These are phyloP conservation scores for Drosophila pectinifera DNA, from an alignment of 1,140 invertebrate species.

Conservation along the genomic window DNA sequence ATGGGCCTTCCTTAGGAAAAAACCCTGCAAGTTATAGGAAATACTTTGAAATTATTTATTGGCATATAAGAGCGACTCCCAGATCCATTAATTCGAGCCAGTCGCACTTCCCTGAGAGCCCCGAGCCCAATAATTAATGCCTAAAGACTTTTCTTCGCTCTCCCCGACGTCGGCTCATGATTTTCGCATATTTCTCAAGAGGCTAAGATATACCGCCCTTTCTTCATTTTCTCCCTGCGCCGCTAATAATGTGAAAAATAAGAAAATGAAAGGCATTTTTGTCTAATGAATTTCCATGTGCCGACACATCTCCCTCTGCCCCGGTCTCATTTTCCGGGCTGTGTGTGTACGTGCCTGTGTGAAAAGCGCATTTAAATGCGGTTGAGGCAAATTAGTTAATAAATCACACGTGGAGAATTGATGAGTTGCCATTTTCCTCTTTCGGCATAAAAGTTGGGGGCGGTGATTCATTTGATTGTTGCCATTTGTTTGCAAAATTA, in stretches of 20 bases:
- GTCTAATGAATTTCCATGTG: conserved; percentile 77
- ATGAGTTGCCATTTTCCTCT: conserved; percentile 71
- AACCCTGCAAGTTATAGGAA: conserved; percentile 14
- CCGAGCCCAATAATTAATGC: conserved; percentile 67
- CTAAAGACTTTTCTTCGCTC: conserved; percentile 46
- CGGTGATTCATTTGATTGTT: conserved; percentile 58
- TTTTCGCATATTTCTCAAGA: conserved; percentile 64
- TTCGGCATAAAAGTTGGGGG: background rate
- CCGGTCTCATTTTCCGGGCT: conserved; percentile 8
- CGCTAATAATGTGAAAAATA: conserved; percentile 74
- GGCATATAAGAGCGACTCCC: conserved; percentile 10
- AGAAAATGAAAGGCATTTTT: conserved; percentile 76
- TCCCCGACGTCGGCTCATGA: conserved; percentile 40
- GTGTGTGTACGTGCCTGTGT: conserved; percentile 66
- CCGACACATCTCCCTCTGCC: conserved; percentile 19
- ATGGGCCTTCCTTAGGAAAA: conserved; percentile 6
- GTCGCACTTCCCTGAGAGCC: conserved; percentile 26
- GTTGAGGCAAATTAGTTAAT: conserved; percentile 80
- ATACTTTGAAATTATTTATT: conserved; percentile 34
- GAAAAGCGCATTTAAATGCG: conserved; percentile 78
- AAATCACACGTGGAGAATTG: conserved; percentile 82
- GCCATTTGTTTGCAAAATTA: conserved; percentile 67
- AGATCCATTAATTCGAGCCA: conserved; percentile 34
- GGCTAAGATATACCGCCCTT: conserved; percentile 2
- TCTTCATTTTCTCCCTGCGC: background rate